Conservation (phyloP, 2,113 vertebrate genomes). For the Coracopsis vasa region DNA sequence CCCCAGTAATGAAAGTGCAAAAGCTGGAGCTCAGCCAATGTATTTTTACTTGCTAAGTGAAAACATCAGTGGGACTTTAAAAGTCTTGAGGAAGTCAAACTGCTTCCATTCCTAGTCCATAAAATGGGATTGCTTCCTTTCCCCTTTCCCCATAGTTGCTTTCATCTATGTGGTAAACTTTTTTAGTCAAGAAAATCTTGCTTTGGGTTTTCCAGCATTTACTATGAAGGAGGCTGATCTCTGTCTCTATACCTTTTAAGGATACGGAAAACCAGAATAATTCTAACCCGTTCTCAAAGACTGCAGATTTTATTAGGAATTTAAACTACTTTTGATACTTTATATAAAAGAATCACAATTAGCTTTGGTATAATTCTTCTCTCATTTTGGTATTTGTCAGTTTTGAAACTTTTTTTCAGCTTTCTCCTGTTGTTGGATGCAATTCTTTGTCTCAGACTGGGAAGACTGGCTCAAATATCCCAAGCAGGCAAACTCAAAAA, state of each 20-base stretch:
- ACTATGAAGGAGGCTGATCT: neutral
- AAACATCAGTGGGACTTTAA: neutral
- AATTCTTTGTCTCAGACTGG: neutral
- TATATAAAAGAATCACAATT: neutral
- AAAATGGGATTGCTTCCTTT: neutral
- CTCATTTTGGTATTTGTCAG: neutral
- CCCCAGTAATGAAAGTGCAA: neutral
- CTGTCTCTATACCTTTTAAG: neutral
- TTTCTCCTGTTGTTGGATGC: neutral
- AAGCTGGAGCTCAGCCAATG: neutral
- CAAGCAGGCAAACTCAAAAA: neutral
- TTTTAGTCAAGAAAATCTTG: rapidly evolving
- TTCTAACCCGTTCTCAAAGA: neutral
- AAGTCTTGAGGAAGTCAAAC: neutral
- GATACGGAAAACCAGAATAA: neutral
- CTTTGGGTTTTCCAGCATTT: neutral
- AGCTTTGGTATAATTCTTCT: neutral
- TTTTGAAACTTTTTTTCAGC: neutral
- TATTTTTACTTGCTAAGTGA: neutral
- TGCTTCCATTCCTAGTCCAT: neutral
- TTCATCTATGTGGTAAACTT: neutral
- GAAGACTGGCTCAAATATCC: neutral
- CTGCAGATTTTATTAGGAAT: neutral
- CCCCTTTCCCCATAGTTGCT: neutral
- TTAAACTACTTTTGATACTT: neutral